Conservation (phyloP, 2,797 vertebrate species). For the Capromys pilorides region DNA sequence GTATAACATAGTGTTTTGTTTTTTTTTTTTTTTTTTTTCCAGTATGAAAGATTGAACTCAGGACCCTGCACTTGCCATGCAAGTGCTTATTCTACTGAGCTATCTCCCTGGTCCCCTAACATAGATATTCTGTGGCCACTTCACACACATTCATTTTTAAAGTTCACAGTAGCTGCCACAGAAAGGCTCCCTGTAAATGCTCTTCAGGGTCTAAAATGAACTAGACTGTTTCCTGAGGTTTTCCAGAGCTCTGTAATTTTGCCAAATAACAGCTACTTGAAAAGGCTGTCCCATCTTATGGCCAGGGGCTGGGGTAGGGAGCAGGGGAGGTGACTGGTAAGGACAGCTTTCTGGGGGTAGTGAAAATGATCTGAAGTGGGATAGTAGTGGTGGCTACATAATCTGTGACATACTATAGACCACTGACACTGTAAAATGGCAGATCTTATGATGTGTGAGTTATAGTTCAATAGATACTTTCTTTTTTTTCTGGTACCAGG, state of each 20-base stretch:
- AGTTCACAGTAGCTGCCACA: not conserved
- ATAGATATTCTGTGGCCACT: not conserved
- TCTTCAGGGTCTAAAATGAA: conserved; percentile 36
- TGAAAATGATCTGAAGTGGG: conserved; percentile 60
- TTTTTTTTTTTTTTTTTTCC: too few relatives aligned
- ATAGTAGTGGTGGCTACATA: conserved; percentile 10
- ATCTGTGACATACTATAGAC: conserved; percentile 29
- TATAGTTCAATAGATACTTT: not conserved
- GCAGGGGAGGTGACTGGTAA: not conserved
- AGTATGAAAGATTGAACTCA: too few relatives aligned
- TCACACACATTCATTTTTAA: conserved; percentile 44
- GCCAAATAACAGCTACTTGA: conserved; percentile 54
- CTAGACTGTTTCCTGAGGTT: conserved; percentile 33
- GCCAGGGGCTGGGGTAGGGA: not conserved
- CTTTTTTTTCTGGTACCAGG: too few relatives aligned
- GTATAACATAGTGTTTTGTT: not conserved
- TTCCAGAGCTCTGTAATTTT: conserved; percentile 45
- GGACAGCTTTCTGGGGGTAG: not conserved
- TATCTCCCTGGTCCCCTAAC: not conserved
- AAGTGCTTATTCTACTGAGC: too few relatives aligned
- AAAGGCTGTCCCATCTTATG: not conserved
- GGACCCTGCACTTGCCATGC: too few relatives aligned
- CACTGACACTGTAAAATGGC: conserved; percentile 8
- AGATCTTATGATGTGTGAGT: not conserved
- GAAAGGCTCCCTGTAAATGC: conserved; percentile 50